Conservation (phyloP, 2,113 vertebrate genomes). For the Corydoras maculifer region DNA sequence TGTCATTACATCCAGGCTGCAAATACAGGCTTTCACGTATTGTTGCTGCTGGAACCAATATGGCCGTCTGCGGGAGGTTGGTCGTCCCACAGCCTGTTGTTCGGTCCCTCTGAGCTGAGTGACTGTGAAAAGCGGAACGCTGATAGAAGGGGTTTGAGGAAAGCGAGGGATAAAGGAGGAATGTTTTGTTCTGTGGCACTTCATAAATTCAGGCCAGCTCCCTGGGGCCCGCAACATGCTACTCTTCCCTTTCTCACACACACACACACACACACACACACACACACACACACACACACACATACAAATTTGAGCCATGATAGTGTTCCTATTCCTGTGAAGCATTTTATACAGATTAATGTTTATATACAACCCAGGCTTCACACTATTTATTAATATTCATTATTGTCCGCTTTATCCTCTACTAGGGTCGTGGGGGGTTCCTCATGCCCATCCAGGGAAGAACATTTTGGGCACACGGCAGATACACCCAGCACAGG, state of each 20-base stretch:
- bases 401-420: too few species aligned
- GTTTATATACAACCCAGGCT: too few species aligned
- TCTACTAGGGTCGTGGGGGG: too few species aligned
- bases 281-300: conserved; percentile 3
- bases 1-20: conserved; percentile 8
- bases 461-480: too few species aligned
- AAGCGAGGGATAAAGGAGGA: neutral
- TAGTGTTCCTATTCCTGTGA: neutral
- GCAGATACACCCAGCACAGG: too few species aligned
- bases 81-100: neutral
- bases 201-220: conserved; percentile 30
- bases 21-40: conserved; percentile 2
- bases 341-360: too few species aligned
- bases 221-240: conserved; percentile 15
- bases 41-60: neutral
- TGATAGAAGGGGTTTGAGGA: conserved; percentile 3
- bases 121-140: conserved; percentile 4
- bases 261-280: conserved; percentile 15
- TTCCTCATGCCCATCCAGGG: too few species aligned
- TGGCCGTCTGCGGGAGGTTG: neutral
- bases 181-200: conserved; percentile 22
- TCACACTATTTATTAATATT: too few species aligned
- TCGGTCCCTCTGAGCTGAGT: neutral
- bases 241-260: conserved; percentile 17
- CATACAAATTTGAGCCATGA: neutral